Evolutionary conservation across 37 sponge, comb jelly and placozoan genomes (phyloP), one percentile per base, ranked within the genome.

Genomic region (Halisarca cf. caerulea): DNA sequence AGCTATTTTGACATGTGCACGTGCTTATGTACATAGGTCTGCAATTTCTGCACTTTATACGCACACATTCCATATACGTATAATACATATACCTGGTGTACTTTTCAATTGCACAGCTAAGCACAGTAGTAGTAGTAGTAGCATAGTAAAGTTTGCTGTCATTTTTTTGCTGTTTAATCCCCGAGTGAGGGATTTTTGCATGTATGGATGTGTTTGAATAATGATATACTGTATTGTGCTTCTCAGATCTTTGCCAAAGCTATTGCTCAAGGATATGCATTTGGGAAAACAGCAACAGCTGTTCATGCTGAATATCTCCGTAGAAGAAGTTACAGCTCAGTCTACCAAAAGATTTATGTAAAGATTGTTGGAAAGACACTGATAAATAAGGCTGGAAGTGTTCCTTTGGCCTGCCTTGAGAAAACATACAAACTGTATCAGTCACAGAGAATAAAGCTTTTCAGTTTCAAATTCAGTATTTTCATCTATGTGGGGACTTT

Each of bases 291-390:
- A 5, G 68, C 51, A 0, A 88, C 88, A 6, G 78, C 79, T 1
- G 41, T 80, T 27, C 55, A 66, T 69, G 80, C 80, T 47, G 80
- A 69, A 35, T 64, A 59, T 24, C 58, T 80, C n/a, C 69, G 80
- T 14, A 66, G 39, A 43, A 61, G 70, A 66, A 53, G 37, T 3
- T 33, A 59, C 38, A 44, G 17, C 57, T 33, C 39, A 1, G 78
- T 80, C 28, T 69, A 66, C 32, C 69, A 66, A 28, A 86, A 68
- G 42, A 64, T 86, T n/a, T 86, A 80, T 47, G 86, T 78, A 0
- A 79, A 86, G 73, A 73, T 86, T 62, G 86, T 66, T 34, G 86
- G 86, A 18, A 86, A 86, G 43, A 55, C 58, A 20, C 70, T 86
- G 79, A 66, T 37, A 8, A 86, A 86, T 6, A 0, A 39, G 36